Evolutionary conservation across 2,888 invertebrate genomes (phyloP).

Genomic region (Koerneria pararmatus): DNA sequence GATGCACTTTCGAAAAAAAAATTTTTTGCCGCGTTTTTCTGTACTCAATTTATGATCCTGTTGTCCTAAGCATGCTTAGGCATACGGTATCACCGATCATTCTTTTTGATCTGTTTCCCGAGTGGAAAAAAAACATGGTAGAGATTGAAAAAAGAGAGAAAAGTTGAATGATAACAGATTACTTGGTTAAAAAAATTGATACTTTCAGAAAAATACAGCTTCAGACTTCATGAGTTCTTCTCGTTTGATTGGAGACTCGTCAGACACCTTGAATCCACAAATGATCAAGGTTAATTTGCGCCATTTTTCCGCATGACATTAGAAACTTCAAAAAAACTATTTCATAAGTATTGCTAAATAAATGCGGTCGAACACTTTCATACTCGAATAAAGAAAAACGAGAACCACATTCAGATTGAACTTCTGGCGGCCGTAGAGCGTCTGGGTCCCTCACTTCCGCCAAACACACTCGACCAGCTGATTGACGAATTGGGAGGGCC

Average conservation of each 20-base stretch:
- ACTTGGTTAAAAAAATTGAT: too few species aligned
- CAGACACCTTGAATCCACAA: conserved; percentile 37
- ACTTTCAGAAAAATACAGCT: conserved; percentile 37
- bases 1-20: too few species aligned
- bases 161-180: too few species aligned
- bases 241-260: conserved; percentile 38
- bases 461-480: conserved; percentile 94
- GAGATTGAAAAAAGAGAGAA: too few species aligned
- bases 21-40: too few species aligned
- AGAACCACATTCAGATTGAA: conserved; percentile 78
- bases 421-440: conserved; percentile 79
- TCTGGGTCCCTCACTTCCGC: conserved; percentile 81
- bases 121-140: too few species aligned
- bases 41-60: too few species aligned
- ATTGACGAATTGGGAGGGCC: conserved; percentile 97
- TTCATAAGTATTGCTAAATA: too few species aligned
- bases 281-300: conserved; percentile 37
- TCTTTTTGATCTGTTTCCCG: too few species aligned
- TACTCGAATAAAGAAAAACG: not conserved
- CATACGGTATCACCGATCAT: too few species aligned
- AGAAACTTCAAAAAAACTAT: not conserved
- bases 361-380: not conserved
- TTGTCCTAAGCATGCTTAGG: too few species aligned
- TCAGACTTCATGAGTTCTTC: conserved; percentile 49
- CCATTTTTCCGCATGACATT: not conserved